Conservation (phyloP, 2,888 invertebrate genomes). For the Drosophila peninsularis region DNA sequence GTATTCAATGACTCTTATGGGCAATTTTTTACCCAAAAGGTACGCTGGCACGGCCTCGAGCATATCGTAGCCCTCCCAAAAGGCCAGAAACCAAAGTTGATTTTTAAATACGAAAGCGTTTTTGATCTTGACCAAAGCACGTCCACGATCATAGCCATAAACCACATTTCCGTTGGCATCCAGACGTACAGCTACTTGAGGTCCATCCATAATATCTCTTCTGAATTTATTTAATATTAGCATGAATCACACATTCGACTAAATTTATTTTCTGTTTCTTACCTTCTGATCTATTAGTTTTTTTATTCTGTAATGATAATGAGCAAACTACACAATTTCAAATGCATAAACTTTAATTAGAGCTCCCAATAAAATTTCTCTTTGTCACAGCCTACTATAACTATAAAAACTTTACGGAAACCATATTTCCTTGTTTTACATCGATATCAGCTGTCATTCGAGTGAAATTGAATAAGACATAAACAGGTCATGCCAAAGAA, state of each 20-base stretch:
- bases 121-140: conserved; percentile 1
- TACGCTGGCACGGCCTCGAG: conserved; percentile 10
- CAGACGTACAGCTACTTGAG: conserved; percentile 7
- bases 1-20: not conserved
- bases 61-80: conserved; percentile 19
- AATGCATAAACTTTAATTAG: not conserved
- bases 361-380: not conserved
- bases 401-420: not conserved
- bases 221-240: not conserved
- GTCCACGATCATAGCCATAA: conserved; percentile 16
- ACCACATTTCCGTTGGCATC: not conserved
- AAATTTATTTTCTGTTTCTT: not conserved
- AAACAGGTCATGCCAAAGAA: no score
- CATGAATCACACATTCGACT: not conserved
- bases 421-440: not conserved
- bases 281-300: not conserved
- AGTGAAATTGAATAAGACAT: not conserved
- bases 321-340: not conserved
- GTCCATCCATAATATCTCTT: conserved; percentile 12
- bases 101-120: not conserved
- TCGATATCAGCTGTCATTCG: not conserved
- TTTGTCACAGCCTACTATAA: not conserved
- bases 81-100: conserved; percentile 2
- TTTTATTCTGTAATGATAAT: not conserved
- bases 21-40: not conserved